Evolutionary conservation across 2,113 vertebrate genomes (phyloP).

Genomic region (Myiozetetes cayanensis): DNA sequence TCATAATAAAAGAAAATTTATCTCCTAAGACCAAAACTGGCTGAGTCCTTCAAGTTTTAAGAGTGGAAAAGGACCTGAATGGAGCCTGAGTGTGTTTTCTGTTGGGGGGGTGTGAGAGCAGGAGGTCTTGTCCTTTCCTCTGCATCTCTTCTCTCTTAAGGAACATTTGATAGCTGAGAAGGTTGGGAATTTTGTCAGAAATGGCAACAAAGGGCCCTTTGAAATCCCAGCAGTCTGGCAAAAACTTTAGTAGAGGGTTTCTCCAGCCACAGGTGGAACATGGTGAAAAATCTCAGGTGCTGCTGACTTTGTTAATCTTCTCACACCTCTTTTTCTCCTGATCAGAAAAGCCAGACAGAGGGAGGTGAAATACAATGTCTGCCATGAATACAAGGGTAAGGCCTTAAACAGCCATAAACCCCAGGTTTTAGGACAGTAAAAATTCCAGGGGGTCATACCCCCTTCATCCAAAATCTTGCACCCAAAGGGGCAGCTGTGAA

Average conservation of each 20-base stretch:
- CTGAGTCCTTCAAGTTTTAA: neutral
- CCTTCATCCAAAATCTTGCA: neutral
- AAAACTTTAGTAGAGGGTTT: neutral
- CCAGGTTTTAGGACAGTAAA: neutral
- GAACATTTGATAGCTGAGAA: neutral
- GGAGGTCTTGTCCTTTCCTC: neutral
- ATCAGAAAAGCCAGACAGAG: neutral
- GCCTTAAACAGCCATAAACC: neutral
- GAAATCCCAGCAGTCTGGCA: neutral
- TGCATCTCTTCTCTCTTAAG: neutral
- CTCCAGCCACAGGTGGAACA: neutral
- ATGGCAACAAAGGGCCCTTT: neutral
- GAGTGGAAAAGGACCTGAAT: neutral
- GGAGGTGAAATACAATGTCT: neutral
- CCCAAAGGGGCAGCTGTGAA: neutral
- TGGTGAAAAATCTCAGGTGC: neutral
- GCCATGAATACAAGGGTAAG: neutral
- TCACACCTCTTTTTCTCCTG: neutral
- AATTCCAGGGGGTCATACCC: neutral
- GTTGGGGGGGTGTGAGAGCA: neutral
- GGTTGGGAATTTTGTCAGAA: neutral
- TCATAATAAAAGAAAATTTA: conserved; percentile 43
- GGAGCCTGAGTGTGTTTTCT: neutral
- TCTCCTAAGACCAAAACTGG: neutral
- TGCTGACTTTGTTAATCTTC: neutral